A percentile compares a stretch with the other conserved stretches of the same genome.
Evolutionary conservation across 2,113 vertebrate genomes (phyloP).

Genomic region (Lagopus leucura): DNA sequence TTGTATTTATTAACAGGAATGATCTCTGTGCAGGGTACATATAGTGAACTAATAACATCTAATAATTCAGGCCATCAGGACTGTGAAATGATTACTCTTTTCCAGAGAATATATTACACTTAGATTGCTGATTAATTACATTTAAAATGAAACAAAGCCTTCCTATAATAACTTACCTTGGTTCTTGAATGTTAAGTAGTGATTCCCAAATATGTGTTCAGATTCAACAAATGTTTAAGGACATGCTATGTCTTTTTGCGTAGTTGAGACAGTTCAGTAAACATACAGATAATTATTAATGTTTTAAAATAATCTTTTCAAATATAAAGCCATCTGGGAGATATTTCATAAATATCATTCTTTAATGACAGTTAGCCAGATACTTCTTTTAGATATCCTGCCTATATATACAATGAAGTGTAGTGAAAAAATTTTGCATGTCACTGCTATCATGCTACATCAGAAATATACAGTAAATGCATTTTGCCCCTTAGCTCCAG

Average conservation of each 20-base stretch:
- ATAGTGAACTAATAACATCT: neutral
- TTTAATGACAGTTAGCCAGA: neutral
- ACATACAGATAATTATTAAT: slow-evolving; percentile 37
- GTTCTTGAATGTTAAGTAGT: neutral
- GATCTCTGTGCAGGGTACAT: neutral
- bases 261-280: slow-evolving; percentile 27
- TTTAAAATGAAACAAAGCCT: neutral
- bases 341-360: neutral
- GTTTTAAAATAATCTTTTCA: neutral
- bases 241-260: neutral
- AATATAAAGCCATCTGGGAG: neutral
- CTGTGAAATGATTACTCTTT: neutral
- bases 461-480: neutral
- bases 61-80: neutral
- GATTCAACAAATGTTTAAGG: slow-evolving; percentile 28
- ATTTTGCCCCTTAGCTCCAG: neutral
- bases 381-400: neutral
- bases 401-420: neutral
- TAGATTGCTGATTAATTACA: neutral
- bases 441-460: neutral
- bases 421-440: neutral
- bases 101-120: neutral
- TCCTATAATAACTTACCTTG: neutral
- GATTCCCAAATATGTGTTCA: neutral
- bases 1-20: neutral